phyloP scores from a whole-genome alignment of 2,888 invertebrate genomes.

The Liopterus haemorrhoidalis region DNA sequence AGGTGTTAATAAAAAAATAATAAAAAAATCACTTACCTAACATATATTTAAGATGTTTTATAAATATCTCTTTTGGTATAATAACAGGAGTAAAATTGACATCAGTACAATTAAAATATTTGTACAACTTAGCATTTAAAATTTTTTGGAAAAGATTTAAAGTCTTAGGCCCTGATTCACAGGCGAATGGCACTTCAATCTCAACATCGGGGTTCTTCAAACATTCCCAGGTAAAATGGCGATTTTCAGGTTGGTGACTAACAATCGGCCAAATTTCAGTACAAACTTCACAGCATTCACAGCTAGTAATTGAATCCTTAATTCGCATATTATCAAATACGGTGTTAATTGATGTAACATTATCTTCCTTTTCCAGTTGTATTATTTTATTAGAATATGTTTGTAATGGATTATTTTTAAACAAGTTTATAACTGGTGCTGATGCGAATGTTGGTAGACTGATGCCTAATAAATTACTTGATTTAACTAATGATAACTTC shows the following conservation, averaged over 20 bases:
- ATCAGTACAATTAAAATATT: neutral
- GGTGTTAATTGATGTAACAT: neutral
- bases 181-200: conserved; percentile 41
- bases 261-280: conserved; percentile 40
- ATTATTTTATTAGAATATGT: no score
- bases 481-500: no score
- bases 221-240: conserved; percentile 41
- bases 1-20: conserved; percentile 16
- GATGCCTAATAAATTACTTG: no score
- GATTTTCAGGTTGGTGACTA: conserved; percentile 32
- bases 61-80: conserved; percentile 33
- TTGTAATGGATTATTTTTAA: no score
- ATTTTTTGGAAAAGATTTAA: conserved; percentile 35
- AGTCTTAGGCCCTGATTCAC: conserved; percentile 39
- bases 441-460: no score
- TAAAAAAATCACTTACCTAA: conserved; percentile 28
- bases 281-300: neutral
- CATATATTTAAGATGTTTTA: conserved; percentile 40
- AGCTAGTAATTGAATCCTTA: neutral
- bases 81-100: neutral
- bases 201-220: conserved; percentile 39
- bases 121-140: conserved; percentile 30
- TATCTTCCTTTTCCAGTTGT: neutral
- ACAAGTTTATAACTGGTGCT: no score
- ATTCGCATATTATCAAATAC: conserved; percentile 12